These are phyloP conservation scores for Orientallactaga sibirica DNA, from an alignment of 2,797 vertebrate genomes.

Conservation along the genomic window DNA sequence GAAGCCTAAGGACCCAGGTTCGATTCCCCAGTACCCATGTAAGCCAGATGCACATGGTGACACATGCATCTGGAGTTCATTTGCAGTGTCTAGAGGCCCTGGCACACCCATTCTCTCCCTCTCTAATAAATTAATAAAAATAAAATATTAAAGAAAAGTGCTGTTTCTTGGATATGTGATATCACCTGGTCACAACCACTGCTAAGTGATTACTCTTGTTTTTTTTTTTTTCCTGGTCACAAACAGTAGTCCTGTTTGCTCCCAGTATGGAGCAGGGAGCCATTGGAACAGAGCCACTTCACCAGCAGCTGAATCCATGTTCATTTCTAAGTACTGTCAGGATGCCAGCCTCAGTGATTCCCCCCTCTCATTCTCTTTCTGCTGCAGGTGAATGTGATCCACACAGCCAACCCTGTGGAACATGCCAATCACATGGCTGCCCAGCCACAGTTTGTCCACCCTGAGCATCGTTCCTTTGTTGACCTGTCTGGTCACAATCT, in stretches of 20 bases:
- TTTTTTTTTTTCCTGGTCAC: not conserved
- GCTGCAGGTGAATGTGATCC: slow-evolving; percentile 96
- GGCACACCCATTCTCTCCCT: too few species aligned
- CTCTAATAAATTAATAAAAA: too few species aligned
- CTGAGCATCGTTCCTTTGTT: slow-evolving; percentile 95
- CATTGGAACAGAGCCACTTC: rapidly evolving
- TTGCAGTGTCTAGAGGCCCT: too few species aligned
- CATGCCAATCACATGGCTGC: slow-evolving; percentile 95
- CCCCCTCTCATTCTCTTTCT: not conserved
- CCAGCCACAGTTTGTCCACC: slow-evolving; percentile 97
- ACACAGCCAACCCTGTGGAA: slow-evolving; percentile 94
- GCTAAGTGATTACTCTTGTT: not conserved
- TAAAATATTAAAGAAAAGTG: rapidly evolving
- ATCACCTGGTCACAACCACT: rapidly evolving
- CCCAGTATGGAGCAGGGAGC: not conserved
- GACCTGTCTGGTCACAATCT: slow-evolving; percentile 98
- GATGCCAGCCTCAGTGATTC: rapidly evolving
- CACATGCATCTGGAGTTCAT: too few species aligned
- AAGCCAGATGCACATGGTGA: too few species aligned
- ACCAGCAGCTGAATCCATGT: rapidly evolving
- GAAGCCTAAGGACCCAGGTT: too few species aligned
- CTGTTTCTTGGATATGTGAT: not conserved
- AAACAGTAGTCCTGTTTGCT: not conserved
- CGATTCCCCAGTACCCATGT: too few species aligned
- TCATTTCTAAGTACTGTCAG: rapidly evolving